Base-by-base conservation (phyloP, 2,888 invertebrate genomes). In the Agrochola macilenta region DNA sequence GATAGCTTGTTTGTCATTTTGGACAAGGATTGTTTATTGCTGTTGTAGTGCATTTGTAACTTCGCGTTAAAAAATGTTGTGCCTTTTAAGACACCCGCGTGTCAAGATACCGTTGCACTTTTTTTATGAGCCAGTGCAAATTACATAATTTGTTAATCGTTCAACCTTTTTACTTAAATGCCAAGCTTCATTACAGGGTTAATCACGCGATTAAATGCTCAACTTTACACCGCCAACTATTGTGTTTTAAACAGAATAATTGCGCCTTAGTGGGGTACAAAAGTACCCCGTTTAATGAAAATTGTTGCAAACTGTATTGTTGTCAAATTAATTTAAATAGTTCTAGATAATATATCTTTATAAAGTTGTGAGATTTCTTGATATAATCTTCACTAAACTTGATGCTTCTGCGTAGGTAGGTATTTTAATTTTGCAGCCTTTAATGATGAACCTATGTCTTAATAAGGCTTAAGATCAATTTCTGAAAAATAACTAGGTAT, bases 201-300 rank as follows among this genome's bases (percentile, higher is more conserved):
- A 81, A 84, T 79, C 12, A 69, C 69, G 23, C 46, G 43, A 83
- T 88, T 85, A 83, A 76, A 49, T 52, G 43, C 88, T 84, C 26
- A 60, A 74, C 54, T 46, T 43, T 69, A 58, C 54, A 49, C 63
- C 60, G 8, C 54, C 23, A 76, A 82, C 82, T 79, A 84, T 75
- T 69, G 81, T 69, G 76, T 71, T 76, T 35, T 73, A 49, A 73
- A 83, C 64, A 54, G 26, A 65, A 74, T 87, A 80, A 87, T 87
- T 80, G 46, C 43, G 43, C 49, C 57, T 14, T 30, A 73, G 30
- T 69, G 23, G 46, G 76, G 61, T 74, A 52, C 11, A 5, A 76
- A 79, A 58, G 66, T 52, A 52, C 78, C 35, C 54, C 23, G 30
- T 49, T 77, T 81, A 77, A 79, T 75, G 66, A 76, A 76, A 81